phyloP scores from a whole-genome alignment of 1,140 invertebrate genomes.

The Solen grandis region DNA sequence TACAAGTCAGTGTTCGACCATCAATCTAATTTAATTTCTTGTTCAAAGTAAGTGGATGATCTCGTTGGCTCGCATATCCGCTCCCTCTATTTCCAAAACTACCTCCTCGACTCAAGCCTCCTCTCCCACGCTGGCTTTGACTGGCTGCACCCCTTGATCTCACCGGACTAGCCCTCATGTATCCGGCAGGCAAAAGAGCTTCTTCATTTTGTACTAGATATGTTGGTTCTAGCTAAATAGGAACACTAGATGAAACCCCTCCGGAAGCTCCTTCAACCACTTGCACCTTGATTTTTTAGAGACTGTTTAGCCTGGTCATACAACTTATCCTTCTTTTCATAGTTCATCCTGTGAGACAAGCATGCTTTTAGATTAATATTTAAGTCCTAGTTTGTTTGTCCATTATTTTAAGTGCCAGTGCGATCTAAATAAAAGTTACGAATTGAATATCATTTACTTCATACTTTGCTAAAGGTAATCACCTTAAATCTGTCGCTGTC shows the following conservation, averaged over 20 bases:
- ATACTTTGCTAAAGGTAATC: no score
- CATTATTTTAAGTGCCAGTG: no score
- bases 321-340: conserved; percentile 49
- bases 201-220: conserved; percentile 58
- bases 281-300: conserved; percentile 46
- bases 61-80: no score
- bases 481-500: no score
- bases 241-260: neutral
- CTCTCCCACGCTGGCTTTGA: neutral
- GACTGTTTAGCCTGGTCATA: conserved; percentile 61
- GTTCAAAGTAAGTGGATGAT: no score
- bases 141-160: neutral
- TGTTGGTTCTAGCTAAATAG: conserved; percentile 49
- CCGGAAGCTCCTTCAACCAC: neutral
- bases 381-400: no score
- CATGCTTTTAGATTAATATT: no score
- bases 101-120: neutral
- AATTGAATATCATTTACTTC: no score
- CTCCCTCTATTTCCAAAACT: neutral
- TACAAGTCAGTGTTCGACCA: conserved; percentile 24
- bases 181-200: conserved; percentile 46
- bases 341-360: conserved; percentile 63
- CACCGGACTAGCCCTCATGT: conserved; percentile 19
- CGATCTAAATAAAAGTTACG: no score
- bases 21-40: neutral